phyloP scores from a whole-genome alignment of 2,888 invertebrate species.

The Priocnemis perturbator region DNA sequence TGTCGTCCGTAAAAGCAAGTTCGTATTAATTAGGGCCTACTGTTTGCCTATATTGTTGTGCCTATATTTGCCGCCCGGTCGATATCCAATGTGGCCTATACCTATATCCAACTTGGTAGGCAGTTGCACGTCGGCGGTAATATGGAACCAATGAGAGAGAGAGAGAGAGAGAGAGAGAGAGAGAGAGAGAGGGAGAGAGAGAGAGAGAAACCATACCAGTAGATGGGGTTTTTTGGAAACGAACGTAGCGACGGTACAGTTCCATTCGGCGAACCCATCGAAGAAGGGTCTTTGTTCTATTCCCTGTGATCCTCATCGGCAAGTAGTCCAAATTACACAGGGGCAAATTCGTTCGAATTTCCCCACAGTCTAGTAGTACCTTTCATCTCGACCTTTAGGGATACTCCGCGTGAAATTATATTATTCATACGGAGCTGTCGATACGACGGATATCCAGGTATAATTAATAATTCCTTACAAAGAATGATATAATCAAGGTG shows the following conservation, averaged over 20 bases:
- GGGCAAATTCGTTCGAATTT: slow-evolving; percentile 6
- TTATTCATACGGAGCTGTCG: no score
- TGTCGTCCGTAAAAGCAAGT: slow-evolving; percentile 33
- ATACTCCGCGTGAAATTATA: no score
- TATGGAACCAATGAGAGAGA: slow-evolving; percentile 22
- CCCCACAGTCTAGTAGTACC: neutral
- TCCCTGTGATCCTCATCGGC: slow-evolving; percentile 22
- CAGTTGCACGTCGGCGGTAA: slow-evolving; percentile 26
- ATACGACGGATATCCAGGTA: no score
- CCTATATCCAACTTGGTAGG: slow-evolving; percentile 23
- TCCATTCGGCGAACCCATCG: slow-evolving; percentile 57
- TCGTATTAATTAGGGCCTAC: slow-evolving; percentile 57
- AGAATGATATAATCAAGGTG: no score
- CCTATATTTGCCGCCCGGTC: slow-evolving; percentile 63
- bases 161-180: slow-evolving; percentile 30
- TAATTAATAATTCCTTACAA: no score
- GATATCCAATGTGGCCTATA: slow-evolving; percentile 46
- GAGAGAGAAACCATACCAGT: slow-evolving; percentile 29
- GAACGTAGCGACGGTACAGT: slow-evolving; percentile 55
- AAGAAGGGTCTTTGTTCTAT: slow-evolving; percentile 58
- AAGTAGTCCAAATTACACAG: no score
- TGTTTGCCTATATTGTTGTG: slow-evolving; percentile 59
- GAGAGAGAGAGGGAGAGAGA: slow-evolving; percentile 30
- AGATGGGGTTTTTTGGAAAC: slow-evolving; percentile 42
- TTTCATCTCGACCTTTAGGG: no score